Base-by-base conservation (phyloP, 2,888 invertebrate genomes). In the Ferrisia virgata region DNA sequence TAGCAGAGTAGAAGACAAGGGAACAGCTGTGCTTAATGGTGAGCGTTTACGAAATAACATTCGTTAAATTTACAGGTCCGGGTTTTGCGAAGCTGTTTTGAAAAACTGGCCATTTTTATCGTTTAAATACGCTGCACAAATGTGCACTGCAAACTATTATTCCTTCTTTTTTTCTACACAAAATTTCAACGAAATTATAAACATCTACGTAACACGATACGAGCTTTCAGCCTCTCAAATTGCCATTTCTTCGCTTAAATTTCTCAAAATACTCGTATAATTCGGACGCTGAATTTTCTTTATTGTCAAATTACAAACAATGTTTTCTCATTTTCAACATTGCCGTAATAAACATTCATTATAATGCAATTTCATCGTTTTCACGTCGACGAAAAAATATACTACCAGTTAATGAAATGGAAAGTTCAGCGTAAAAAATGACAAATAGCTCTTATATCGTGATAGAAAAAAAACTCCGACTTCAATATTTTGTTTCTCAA, bases 11-110 rank as follows among this genome's bases (percentile, higher is more conserved):
- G 96, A 97, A 89, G 96, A 96, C 89, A 95, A 96, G 89, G 96
- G 97, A 88, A 95, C 97, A 85, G 98, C 97, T 84, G 96, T 97
- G 94, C 95, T 95, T 89, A 97, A 97, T 90, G 97, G 98, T 97
- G 90, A 86, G 47, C 4, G 53, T 47, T 36, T 79, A 33, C 81
- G 72, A 43, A 64, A 39, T 83, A 58, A 58, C 47, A 39, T 58
- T 58, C 33, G 72, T 76, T 76, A 76, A 76, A 76, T 76, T 76
- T 76, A 76, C 72, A 76, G 18, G 79, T 47, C 31, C 28, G 28
- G 36, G 69, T 69, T 31, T 58, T 2, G 69, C 4, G 4, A n/a
- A 69, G 15, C 69, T 15, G 69, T 69, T 69, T 69, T 69, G 69
- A 69, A 69, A 69, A 69, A 76, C 72, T 36, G 36, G 22, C 72